A percentile compares a stretch with the other conserved stretches of the same genome.
phyloP scores from a whole-genome alignment of 1,140 invertebrate genomes.

The Xylocopa sonorina region DNA sequence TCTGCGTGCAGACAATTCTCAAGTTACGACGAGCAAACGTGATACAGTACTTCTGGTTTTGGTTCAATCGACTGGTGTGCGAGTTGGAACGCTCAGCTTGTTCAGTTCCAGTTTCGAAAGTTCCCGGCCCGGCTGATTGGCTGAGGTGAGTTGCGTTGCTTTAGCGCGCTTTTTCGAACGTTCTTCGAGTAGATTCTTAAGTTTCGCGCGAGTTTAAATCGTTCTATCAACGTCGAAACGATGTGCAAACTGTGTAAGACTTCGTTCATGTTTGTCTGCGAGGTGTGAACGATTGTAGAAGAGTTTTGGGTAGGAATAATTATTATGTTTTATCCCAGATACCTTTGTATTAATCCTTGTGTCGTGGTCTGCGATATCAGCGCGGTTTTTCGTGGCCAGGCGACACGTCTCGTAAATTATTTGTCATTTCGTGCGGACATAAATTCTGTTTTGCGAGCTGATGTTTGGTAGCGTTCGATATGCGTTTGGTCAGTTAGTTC shows the following conservation, averaged over 20 bases:
- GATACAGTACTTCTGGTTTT: not conserved
- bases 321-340: not conserved
- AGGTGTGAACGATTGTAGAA: not conserved
- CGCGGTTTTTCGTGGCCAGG: constrained; percentile 1
- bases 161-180: too few relatives aligned
- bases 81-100: too few relatives aligned
- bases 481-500: constrained; percentile 45
- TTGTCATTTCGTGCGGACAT: constrained; percentile 37
- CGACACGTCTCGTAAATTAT: constrained; percentile 34
- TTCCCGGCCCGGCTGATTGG: constrained; percentile 23
- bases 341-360: constrained; percentile 2
- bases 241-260: too few relatives aligned
- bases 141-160: constrained; percentile 44
- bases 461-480: constrained; percentile 50
- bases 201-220: too few relatives aligned
- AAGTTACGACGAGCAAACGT: not conserved
- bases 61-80: too few relatives aligned
- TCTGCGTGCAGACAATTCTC: not conserved
- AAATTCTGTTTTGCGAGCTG: constrained; percentile 51
- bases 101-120: not conserved
- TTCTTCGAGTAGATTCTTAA: too few relatives aligned
- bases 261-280: not conserved
- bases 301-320: constrained; percentile 14
- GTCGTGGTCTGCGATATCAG: constrained; percentile 18
- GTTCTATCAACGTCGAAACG: too few relatives aligned